Evolutionary conservation across 2,888 invertebrate genomes (phyloP).

Genomic region (Epinotia demarniana): DNA sequence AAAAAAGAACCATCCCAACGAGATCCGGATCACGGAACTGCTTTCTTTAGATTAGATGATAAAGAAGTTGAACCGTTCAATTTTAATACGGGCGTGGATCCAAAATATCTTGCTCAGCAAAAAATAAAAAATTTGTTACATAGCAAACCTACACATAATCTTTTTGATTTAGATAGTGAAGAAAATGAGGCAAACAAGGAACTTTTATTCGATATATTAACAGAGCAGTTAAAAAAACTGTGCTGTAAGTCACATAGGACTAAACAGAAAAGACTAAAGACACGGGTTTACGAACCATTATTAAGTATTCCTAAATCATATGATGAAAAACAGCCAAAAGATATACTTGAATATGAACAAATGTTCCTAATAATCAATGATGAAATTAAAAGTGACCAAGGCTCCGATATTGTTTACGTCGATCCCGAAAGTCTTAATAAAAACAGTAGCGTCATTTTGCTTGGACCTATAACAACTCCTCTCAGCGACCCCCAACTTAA

Average conservation of each 20-base stretch:
- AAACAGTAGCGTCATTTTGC: constrained; percentile 73
- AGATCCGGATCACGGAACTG: constrained; percentile 50
- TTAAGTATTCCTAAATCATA: constrained; percentile 49
- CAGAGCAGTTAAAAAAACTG: constrained; percentile 71
- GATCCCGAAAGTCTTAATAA: constrained; percentile 74
- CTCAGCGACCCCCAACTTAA: constrained; percentile 68
- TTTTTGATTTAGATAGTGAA: constrained; percentile 58
- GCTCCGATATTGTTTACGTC: constrained; percentile 70
- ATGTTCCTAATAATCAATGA: constrained; percentile 78
- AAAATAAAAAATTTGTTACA: constrained; percentile 69
- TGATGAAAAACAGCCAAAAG: constrained; percentile 3
- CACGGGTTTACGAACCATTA: constrained; percentile 51
- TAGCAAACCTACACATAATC: constrained; percentile 56
- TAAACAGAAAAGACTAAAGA: constrained; percentile 49
- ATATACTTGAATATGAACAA: constrained; percentile 56
- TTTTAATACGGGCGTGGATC: constrained; percentile 54
- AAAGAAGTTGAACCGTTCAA: constrained; percentile 63
- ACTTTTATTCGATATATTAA: constrained; percentile 73
- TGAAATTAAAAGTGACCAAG: constrained; percentile 69
- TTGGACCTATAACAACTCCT: constrained; percentile 73
- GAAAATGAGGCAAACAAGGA: constrained; percentile 69
- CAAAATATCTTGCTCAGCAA: constrained; percentile 65
- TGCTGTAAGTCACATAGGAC: constrained; percentile 69
- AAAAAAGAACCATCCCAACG: constrained; percentile 51
- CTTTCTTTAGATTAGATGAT: constrained; percentile 68